phyloP scores from a whole-genome alignment of 2,113 vertebrate genomes.

The Zootoca vivipara region DNA sequence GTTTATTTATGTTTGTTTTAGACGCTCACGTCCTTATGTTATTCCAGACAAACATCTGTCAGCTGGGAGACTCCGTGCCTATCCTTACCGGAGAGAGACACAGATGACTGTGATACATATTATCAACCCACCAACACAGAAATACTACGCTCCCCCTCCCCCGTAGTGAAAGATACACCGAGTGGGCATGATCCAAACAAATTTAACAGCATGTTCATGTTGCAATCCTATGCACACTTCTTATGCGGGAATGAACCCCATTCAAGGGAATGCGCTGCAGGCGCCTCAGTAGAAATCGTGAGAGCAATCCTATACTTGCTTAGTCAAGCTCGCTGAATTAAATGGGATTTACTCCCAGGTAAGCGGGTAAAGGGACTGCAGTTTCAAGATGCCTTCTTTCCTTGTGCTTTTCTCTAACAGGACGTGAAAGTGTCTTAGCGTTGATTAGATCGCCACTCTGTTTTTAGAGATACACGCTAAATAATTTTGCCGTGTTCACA shows the following conservation, averaged over 20 bases:
- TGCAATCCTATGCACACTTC: background rate
- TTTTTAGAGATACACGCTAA: background rate
- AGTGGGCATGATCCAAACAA: background rate
- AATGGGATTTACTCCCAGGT: background rate
- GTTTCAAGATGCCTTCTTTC: background rate
- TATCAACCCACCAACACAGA: background rate
- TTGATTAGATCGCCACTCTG: background rate
- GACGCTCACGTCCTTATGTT: constrained; percentile 2
- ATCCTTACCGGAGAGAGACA: background rate
- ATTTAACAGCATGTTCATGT: background rate
- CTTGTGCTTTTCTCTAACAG: background rate
- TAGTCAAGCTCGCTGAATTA: background rate
- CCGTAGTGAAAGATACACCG: background rate
- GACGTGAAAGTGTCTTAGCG: too few species aligned
- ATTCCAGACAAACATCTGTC: constrained; percentile 11
- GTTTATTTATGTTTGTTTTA: constrained; percentile 19
- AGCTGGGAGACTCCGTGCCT: background rate
- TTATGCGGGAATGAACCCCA: background rate
- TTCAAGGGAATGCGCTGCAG: too few species aligned
- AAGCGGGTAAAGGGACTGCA: background rate
- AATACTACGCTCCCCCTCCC: background rate
- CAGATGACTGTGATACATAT: background rate
- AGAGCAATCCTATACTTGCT: background rate
- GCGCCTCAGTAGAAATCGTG: background rate
- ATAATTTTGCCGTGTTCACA: background rate